Evolutionary conservation across 2,113 vertebrate genomes (phyloP), one percentile per base, ranked within the genome.

Genomic region (Burhinus bistriatus): DNA sequence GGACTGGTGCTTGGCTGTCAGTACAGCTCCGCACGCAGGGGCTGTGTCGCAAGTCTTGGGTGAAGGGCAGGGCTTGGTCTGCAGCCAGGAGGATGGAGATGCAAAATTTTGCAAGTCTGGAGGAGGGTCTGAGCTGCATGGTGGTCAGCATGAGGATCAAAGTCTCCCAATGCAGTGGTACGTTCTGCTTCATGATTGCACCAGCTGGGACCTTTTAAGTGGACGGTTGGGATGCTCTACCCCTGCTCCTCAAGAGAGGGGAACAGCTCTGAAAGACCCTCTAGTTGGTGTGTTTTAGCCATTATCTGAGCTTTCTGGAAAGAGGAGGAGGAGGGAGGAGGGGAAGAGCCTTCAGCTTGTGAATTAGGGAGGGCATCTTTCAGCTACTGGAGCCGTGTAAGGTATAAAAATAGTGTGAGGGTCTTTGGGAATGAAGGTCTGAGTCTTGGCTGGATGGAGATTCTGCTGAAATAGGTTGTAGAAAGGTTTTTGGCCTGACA

Each of bases 91-190:
- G 54, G 36, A 2, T 69, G 68, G 23, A 64, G 40, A 34, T 36
- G 62, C 4, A 16, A 8, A 49, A 25, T 62, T 57, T 15, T 36
- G 25, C 14, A 18, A 9, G 45, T 6, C 42, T 16, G 10, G 61
- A 65, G 78, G 32, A 45, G 23, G 5, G 9, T 44, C 36, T 69
- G 58, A 70, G 79, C 55, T 66, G 21, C 12, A 3, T 12, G 36
- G 61, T 47, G 45, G 5, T 23, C 40, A 49, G 45, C 0, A 1
- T 27, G 58, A 52, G 26, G 51, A 11, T 52, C 23, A 3, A 12
- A 25, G 58, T 19, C n/a, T 72, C 68, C 19, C 0, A 0, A 9
- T 52, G 34, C 55, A 52, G 57, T 2, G 6, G 11, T 20, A 10
- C 0, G 1, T 57, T 96, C 30, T 89, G 73, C 52, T 77, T 84